Percentiles rank a stretch among this genome's conserved stretches.
Evolutionary conservation across 2,113 vertebrate species (phyloP).

Genomic region (Pseudopipra pipra): DNA sequence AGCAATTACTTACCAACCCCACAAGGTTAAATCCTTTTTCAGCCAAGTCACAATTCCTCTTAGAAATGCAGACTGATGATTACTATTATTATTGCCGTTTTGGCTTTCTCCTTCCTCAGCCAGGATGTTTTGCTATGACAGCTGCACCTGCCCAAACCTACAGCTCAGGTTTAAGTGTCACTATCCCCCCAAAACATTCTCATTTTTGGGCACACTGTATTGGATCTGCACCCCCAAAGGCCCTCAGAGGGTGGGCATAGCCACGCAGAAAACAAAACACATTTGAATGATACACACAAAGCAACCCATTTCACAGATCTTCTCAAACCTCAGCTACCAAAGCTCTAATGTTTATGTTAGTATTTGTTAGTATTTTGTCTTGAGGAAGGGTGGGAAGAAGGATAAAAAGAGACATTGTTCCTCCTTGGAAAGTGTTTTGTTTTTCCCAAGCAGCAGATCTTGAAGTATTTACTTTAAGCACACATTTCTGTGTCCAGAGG

Average conservation of each 20-base stretch:
- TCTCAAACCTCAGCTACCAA: neutral
- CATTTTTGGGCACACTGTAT: neutral
- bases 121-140: neutral
- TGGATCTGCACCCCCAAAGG: neutral
- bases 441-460: neutral
- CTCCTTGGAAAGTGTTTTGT: neutral
- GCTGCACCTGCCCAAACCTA: neutral
- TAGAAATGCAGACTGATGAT: neutral
- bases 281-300: neutral
- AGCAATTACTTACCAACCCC: neutral
- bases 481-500: neutral
- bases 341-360: neutral
- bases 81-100: neutral
- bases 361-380: neutral
- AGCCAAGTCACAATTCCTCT: neutral
- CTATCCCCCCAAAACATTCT: neutral
- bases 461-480: neutral
- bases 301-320: neutral
- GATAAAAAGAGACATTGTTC: neutral
- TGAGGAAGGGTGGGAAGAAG: neutral
- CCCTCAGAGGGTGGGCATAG: neutral
- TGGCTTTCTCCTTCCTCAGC: neutral
- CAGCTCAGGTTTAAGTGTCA: neutral
- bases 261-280: neutral
- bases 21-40: constrained; percentile 2